Evolutionary conservation across 2,113 vertebrate species (phyloP).

Genomic region (Xenopus borealis): DNA sequence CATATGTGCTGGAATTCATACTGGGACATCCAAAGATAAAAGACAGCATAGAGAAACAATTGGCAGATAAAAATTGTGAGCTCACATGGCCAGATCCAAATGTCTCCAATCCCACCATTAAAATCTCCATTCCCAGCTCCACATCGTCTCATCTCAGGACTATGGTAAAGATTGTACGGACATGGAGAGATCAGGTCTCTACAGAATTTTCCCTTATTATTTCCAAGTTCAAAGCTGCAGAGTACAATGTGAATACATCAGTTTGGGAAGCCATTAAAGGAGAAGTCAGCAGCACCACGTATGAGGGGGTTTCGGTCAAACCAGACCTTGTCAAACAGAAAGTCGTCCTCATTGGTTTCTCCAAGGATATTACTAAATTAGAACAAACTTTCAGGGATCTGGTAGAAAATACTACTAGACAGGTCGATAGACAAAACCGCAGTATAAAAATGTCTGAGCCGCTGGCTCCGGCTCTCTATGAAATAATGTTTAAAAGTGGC

Average conservation of each 20-base stretch:
- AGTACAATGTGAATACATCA: conserved; percentile 48
- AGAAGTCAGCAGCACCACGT: conserved; percentile 46
- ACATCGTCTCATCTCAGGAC: conserved; percentile 61
- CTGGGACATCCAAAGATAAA: conserved; percentile 48
- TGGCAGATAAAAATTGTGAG: conserved; percentile 63
- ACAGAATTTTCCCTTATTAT: conserved; percentile 55
- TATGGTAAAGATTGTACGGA: conserved; percentile 55
- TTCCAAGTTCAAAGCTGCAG: conserved; percentile 60
- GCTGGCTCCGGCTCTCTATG: conserved; percentile 56
- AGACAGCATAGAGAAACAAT: conserved; percentile 57
- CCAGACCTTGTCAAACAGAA: conserved; percentile 45
- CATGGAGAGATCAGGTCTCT: conserved; percentile 66
- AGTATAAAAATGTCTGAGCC: conserved; percentile 53
- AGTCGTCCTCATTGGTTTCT: conserved; percentile 66
- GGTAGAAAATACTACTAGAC: conserved; percentile 53
- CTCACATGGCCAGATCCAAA: conserved; percentile 54
- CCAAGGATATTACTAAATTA: conserved; percentile 56
- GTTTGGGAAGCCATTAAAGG: conserved; percentile 65
- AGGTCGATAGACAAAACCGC: conserved; percentile 59
- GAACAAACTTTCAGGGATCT: conserved; percentile 49
- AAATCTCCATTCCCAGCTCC: conserved; percentile 60
- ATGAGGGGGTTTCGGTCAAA: conserved; percentile 57
- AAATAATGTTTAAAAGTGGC: conserved; percentile 60
- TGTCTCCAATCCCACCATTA: conserved; percentile 51
- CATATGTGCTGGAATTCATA: conserved; percentile 68